A percentile compares a stretch with the other conserved stretches of the same genome.
These are phyloP conservation scores for Pristis pectinata DNA, from an alignment of 2,797 vertebrate species.

Conservation along the genomic window DNA sequence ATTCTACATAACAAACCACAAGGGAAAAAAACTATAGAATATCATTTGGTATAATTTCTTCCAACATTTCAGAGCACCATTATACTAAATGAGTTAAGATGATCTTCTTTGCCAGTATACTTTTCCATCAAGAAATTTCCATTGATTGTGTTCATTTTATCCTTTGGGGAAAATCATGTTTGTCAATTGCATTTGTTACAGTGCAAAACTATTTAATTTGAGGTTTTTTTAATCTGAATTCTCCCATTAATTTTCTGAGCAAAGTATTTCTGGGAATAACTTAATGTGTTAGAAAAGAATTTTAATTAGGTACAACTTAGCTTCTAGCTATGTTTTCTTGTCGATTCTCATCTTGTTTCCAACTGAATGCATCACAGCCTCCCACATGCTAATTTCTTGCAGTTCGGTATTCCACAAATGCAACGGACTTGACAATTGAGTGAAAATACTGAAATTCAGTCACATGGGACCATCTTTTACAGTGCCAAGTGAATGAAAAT, in stretches of 20 bases:
- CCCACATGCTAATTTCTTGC: neutral
- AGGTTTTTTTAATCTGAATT: neutral
- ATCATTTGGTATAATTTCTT: neutral
- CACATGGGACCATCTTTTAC: too few relatives aligned
- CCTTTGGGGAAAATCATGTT: neutral
- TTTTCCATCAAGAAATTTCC: conserved; percentile 18
- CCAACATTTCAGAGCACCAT: neutral
- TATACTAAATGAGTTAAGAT: neutral
- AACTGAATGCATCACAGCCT: neutral
- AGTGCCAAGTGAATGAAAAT: too few relatives aligned
- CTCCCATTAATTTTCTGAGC: neutral
- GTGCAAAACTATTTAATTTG: neutral
- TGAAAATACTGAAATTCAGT: neutral
- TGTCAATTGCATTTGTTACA: neutral
- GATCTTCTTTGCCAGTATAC: neutral
- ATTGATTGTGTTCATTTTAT: neutral
- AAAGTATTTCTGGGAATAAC: neutral
- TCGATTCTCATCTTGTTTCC: neutral
- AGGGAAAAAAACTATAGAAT: neutral
- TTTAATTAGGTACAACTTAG: conserved; percentile 12
- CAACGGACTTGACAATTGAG: neutral
- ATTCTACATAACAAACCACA: neutral
- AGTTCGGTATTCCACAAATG: neutral
- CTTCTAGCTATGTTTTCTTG: neutral
- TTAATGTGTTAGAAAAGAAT: neutral